Evolutionary conservation across 1,140 invertebrate genomes (phyloP).

Genomic region (Cherax destructor): DNA sequence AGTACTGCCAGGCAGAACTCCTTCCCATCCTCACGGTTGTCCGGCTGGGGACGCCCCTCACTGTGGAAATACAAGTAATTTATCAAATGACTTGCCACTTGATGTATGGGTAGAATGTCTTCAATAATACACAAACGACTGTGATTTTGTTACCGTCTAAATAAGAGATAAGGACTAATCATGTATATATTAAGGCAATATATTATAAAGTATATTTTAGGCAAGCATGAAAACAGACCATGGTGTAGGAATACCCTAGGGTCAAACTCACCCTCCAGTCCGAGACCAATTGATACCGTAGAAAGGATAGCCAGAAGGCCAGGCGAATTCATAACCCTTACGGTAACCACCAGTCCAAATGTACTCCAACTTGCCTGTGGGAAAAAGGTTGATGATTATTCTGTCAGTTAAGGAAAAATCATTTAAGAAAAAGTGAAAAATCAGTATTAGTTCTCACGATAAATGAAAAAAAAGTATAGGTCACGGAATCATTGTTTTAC

Average conservation of each 20-base stretch:
- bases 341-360: slow-evolving; percentile 24
- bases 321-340: neutral
- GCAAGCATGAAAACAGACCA: neutral
- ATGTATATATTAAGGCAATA: too few species aligned
- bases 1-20: too few species aligned
- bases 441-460: too few species aligned
- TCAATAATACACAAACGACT: too few species aligned
- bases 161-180: too few species aligned
- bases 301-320: slow-evolving; percentile 8
- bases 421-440: too few species aligned
- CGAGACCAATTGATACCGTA: slow-evolving; percentile 24
- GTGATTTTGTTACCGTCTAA: too few species aligned
- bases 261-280: slow-evolving; percentile 18
- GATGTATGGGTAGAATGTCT: too few species aligned
- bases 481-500: neutral
- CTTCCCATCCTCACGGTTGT: slow-evolving; percentile 35
- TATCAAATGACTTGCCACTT: neutral
- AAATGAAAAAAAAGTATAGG: too few species aligned
- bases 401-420: too few species aligned
- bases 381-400: neutral
- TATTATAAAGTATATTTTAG: neutral
- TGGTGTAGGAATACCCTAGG: neutral
- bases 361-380: neutral
- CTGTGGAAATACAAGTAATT: neutral
- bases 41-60: slow-evolving; percentile 20